phyloP scores from a whole-genome alignment of 2,113 vertebrate genomes.

The Scopus umbretta region DNA sequence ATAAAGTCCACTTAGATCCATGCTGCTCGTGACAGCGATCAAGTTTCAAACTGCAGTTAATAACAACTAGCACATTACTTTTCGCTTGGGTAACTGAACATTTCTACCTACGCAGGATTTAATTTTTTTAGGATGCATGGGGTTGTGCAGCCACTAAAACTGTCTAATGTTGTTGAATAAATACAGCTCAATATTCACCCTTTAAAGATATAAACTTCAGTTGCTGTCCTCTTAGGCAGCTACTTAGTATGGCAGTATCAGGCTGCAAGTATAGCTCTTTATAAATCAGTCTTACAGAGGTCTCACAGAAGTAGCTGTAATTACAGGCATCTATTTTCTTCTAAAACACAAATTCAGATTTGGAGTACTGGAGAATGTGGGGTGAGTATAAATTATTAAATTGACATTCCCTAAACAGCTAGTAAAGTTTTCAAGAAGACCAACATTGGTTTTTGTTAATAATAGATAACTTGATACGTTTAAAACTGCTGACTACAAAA shows the following conservation, averaged over 20 bases:
- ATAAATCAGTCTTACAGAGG: background rate
- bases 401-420: background rate
- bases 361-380: background rate
- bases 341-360: background rate
- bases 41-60: background rate
- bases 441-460: background rate
- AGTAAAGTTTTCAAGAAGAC: background rate
- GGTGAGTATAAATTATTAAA: background rate
- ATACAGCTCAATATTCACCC: background rate
- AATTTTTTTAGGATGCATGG: background rate
- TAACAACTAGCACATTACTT: background rate
- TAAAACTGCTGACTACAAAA: background rate
- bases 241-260: background rate
- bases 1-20: background rate
- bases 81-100: background rate
- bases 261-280: background rate
- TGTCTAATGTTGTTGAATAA: background rate
- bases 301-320: background rate
- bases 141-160: background rate
- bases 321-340: background rate
- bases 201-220: background rate
- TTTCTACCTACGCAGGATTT: background rate
- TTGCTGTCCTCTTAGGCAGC: background rate
- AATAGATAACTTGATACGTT: background rate
- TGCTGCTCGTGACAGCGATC: background rate